These are phyloP conservation scores for Caenorhabditis auriculariae DNA, from an alignment of 2,888 invertebrate species.

Conservation along the genomic window DNA sequence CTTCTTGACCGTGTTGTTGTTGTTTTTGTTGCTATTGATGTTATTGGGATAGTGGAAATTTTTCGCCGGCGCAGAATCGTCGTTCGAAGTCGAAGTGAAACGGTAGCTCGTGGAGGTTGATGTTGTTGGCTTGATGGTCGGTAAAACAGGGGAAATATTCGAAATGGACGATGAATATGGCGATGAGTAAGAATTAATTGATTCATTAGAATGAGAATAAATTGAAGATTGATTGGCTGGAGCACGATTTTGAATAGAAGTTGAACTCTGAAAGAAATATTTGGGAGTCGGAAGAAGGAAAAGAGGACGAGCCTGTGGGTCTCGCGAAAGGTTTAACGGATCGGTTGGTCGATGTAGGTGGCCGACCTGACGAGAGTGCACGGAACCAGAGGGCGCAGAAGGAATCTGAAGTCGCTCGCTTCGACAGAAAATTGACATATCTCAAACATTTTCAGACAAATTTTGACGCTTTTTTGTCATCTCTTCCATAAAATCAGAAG, in stretches of 20 bases:
- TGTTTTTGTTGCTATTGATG: constrained; percentile 6
- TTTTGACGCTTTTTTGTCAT: too few relatives aligned
- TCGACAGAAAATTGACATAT: too few relatives aligned
- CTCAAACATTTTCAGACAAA: too few relatives aligned
- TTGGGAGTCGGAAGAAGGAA: constrained; percentile 4
- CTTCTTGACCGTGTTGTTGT: constrained; percentile 22
- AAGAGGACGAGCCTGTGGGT: constrained; percentile 3
- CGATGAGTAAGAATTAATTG: constrained; percentile 7
- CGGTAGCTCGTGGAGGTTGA: too few relatives aligned
- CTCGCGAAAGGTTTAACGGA: constrained; percentile 37
- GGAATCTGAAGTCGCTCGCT: constrained; percentile 20
- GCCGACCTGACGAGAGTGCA: constrained; percentile 54
- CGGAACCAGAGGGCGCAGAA: constrained; percentile 58
- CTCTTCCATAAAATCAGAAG: too few relatives aligned
- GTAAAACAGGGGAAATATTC: constrained; percentile 10
- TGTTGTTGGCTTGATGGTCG: constrained; percentile 3
- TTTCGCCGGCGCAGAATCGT: not conserved
- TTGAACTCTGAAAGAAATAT: constrained; percentile 7
- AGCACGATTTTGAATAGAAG: not conserved
- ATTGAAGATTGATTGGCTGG: constrained; percentile 21
- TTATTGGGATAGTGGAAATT: not conserved
- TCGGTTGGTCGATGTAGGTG: constrained; percentile 53
- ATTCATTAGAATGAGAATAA: constrained; percentile 13
- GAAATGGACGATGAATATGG: constrained; percentile 16
- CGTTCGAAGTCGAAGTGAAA: too few relatives aligned